phyloP scores from a whole-genome alignment of 1,140 invertebrate species.

The Drosophila nikananu region DNA sequence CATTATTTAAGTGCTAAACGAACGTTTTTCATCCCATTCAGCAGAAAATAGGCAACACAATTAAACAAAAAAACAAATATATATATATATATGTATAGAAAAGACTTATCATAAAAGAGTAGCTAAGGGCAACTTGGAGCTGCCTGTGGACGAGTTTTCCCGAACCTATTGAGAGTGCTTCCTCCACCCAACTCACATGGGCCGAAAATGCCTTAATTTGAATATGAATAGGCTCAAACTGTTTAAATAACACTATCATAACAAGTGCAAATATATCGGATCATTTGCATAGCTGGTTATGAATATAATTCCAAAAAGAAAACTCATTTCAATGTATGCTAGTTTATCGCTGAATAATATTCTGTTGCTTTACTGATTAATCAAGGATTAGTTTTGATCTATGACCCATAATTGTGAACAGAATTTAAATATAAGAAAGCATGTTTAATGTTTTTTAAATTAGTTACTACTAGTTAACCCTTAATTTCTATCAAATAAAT shows the following conservation, averaged over 20 bases:
- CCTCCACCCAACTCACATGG: constrained; percentile 30
- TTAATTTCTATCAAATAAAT: neutral
- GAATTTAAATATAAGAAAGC: neutral
- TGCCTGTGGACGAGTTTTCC: constrained; percentile 26
- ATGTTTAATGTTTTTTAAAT: too few relatives aligned
- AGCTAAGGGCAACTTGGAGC: constrained; percentile 16
- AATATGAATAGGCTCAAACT: constrained; percentile 46
- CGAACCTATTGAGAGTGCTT: neutral
- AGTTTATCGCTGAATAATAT: neutral
- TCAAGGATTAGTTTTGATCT: neutral
- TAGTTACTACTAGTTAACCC: neutral
- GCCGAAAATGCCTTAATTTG: constrained; percentile 50
- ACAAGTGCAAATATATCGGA: constrained; percentile 33
- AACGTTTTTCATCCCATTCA: constrained; percentile 49
- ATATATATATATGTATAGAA: neutral
- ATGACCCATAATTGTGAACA: neutral
- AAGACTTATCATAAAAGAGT: constrained; percentile 12
- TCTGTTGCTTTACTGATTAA: neutral
- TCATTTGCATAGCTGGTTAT: constrained; percentile 45
- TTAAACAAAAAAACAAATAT: constrained; percentile 23
- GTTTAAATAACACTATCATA: constrained; percentile 44
- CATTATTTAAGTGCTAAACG: constrained; percentile 63
- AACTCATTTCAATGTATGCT: neutral
- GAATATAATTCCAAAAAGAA: constrained; percentile 18
- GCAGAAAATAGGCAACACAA: constrained; percentile 32